Percentiles rank a stretch among this genome's conserved stretches.
phyloP scores from a whole-genome alignment of 2,797 vertebrate species.

The Melanotaenia nigrans region DNA sequence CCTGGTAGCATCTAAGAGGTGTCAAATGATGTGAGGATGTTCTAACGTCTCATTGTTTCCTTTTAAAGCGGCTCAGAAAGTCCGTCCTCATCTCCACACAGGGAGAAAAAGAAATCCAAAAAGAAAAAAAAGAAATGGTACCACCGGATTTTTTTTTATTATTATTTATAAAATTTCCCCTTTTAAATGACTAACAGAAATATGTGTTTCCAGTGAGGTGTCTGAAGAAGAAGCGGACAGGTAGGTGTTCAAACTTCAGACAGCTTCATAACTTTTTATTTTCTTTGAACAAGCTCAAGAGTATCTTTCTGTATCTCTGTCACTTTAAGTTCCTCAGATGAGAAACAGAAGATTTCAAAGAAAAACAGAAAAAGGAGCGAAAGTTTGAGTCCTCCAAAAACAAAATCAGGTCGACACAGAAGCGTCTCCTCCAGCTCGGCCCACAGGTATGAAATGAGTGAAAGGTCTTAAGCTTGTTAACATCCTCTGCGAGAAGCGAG shows the following conservation, averaged over 20 bases:
- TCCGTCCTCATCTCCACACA: slow-evolving; percentile 73
- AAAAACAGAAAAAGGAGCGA: slow-evolving; percentile 82
- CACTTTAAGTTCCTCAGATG: slow-evolving; percentile 83
- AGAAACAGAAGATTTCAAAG: slow-evolving; percentile 80
- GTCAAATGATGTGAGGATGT: fast-evolving
- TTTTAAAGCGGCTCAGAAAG: slow-evolving; percentile 78
- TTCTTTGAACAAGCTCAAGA: background rate
- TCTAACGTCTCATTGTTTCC: background rate
- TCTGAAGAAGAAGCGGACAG: slow-evolving; percentile 75
- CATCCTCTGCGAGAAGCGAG: no score
- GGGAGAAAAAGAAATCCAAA: slow-evolving; percentile 81
- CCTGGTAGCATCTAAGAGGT: background rate
- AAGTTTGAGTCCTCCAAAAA: slow-evolving; percentile 63
- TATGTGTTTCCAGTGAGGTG: slow-evolving; percentile 71
- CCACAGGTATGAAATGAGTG: slow-evolving; percentile 61
- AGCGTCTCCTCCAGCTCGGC: slow-evolving; percentile 76
- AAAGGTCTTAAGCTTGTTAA: background rate
- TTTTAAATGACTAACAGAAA: no score
- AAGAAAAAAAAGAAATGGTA: slow-evolving; percentile 85
- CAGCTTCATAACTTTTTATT: no score
- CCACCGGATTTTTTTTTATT: fast-evolving
- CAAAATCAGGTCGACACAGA: slow-evolving; percentile 53
- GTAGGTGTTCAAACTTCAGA: slow-evolving; percentile 46
- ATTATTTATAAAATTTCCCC: no score
- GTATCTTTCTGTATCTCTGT: background rate